Evolutionary conservation across 2,888 invertebrate species (phyloP).

Genomic region (Hedychridium roseum): DNA sequence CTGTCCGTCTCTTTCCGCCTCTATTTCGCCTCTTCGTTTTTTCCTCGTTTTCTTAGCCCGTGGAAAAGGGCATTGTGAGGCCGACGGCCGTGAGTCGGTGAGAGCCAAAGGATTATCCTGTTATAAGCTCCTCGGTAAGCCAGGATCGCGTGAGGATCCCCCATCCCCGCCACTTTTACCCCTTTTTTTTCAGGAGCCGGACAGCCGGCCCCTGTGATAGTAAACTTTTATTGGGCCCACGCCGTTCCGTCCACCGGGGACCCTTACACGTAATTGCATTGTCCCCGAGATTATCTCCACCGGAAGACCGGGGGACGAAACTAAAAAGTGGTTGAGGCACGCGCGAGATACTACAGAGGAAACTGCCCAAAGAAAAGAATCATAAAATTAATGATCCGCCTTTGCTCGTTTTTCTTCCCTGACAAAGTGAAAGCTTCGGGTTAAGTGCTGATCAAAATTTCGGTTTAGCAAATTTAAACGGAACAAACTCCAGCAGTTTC

Average conservation of each 20-base stretch:
- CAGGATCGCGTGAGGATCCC: neutral
- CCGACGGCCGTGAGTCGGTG: slow-evolving; percentile 17
- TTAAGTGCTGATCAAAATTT: too few species aligned
- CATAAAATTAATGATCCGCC: too few species aligned
- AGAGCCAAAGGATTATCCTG: slow-evolving; percentile 30
- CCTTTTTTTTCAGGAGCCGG: slow-evolving; percentile 16
- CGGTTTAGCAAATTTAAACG: too few species aligned
- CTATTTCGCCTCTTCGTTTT: too few species aligned
- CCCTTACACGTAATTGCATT: too few species aligned
- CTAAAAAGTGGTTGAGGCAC: slow-evolving; percentile 1
- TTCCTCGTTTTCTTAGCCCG: slow-evolving; percentile 4
- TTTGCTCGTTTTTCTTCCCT: too few species aligned
- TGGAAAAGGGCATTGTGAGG: neutral
- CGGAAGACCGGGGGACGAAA: neutral
- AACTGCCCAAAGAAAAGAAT: too few species aligned
- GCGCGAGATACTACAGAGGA: too few species aligned
- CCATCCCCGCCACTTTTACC: slow-evolving; percentile 5
- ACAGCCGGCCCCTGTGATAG: slow-evolving; percentile 6
- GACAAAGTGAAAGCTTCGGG: too few species aligned
- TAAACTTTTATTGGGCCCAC: slow-evolving; percentile 37
- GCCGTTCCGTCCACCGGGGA: neutral
- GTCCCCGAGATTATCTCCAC: too few species aligned
- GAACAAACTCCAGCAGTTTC: too few species aligned
- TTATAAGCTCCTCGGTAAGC: slow-evolving; percentile 22
- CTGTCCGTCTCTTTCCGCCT: too few species aligned